Percentiles rank a stretch among this genome's conserved stretches.
phyloP scores from a whole-genome alignment of 2,797 vertebrate species.

The Chiroxiphia lanceolata region DNA sequence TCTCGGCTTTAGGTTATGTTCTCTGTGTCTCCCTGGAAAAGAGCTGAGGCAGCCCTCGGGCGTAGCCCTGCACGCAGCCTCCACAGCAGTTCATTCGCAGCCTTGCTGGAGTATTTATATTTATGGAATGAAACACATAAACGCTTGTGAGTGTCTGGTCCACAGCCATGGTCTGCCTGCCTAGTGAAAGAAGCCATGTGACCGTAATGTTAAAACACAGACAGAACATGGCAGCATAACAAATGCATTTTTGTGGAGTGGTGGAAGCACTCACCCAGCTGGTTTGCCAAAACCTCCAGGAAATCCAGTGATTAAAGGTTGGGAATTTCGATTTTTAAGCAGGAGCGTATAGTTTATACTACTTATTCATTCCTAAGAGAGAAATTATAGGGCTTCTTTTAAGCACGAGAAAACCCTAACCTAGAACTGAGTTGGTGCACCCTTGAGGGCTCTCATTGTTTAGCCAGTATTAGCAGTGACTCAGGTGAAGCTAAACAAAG shows the following conservation, averaged over 20 bases:
- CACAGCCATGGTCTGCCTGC: rapidly evolving
- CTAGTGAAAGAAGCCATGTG: rapidly evolving
- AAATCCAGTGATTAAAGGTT: neutral
- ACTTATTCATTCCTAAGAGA: neutral
- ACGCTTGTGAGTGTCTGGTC: rapidly evolving
- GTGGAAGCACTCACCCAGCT: neutral
- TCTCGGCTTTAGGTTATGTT: rapidly evolving
- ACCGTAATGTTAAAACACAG: neutral
- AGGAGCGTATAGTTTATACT: rapidly evolving
- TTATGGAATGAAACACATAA: neutral
- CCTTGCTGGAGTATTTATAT: rapidly evolving
- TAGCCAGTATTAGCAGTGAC: neutral
- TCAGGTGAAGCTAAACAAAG: neutral
- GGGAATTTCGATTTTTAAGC: neutral
- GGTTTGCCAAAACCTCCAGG: neutral
- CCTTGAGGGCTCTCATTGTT: neutral
- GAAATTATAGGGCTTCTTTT: neutral
- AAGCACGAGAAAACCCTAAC: neutral
- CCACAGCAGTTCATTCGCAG: rapidly evolving
- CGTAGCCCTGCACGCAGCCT: rapidly evolving
- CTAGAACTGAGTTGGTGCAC: too few relatives aligned
- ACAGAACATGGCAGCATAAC: rapidly evolving
- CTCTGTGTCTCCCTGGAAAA: too few relatives aligned
- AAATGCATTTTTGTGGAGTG: rapidly evolving
- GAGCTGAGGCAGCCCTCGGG: neutral